These are phyloP conservation scores for Neosalanx taihuensis DNA, from an alignment of 2,797 vertebrate species.

Conservation along the genomic window DNA sequence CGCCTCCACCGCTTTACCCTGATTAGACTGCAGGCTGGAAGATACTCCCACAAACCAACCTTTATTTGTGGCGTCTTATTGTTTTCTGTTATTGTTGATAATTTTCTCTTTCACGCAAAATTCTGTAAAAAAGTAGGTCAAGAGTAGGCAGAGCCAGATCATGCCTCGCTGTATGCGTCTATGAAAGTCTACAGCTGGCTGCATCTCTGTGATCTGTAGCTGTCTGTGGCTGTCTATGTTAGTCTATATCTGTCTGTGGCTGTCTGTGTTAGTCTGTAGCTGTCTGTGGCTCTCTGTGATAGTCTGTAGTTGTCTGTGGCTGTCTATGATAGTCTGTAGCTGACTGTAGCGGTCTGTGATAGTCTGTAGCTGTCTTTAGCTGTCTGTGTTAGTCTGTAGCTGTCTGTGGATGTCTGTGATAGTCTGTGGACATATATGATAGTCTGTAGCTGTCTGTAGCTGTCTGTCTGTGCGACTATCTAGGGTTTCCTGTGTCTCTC, in stretches of 20 bases:
- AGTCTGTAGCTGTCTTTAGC: too few relatives aligned
- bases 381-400: too few relatives aligned
- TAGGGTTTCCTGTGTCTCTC: too few relatives aligned
- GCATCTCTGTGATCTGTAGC: too few relatives aligned
- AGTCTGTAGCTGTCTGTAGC: conserved; percentile 23
- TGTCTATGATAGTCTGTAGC: conserved; percentile 18
- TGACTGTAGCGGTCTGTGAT: too few relatives aligned
- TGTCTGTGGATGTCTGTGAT: too few relatives aligned
- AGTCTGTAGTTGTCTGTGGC: too few relatives aligned
- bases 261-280: conserved; percentile 12
- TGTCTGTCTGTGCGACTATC: conserved; percentile 42
- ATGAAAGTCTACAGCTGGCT: too few relatives aligned
- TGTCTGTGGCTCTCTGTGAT: too few relatives aligned
- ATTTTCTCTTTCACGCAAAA: conserved; percentile 54
- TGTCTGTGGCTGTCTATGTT: neutral
- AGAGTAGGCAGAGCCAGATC: conserved; percentile 54
- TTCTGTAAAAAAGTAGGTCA: conserved; percentile 72
- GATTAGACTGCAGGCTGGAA: conserved; percentile 65
- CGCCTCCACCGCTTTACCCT: conserved; percentile 34
- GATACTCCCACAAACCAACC: conserved; percentile 62
- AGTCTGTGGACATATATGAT: neutral
- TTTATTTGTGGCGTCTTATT: conserved; percentile 24
- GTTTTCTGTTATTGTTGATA: conserved; percentile 58
- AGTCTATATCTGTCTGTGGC: conserved; percentile 23
- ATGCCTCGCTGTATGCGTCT: neutral